Percentiles rank a stretch among this genome's conserved stretches.
Evolutionary conservation across 2,888 invertebrate species (phyloP).

Genomic region (Lochmaea crataegi): DNA sequence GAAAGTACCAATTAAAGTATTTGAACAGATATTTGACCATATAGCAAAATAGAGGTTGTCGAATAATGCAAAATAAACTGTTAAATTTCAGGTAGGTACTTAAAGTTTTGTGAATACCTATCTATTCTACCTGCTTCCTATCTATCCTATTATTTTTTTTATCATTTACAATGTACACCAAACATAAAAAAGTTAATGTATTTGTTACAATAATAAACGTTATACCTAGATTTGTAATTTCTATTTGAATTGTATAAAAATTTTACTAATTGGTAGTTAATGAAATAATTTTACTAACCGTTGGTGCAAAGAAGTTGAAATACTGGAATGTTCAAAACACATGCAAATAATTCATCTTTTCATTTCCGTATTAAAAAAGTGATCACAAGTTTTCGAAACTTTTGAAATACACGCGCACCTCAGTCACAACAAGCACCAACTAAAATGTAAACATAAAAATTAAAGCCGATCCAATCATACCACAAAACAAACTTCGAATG

Average conservation of each 20-base stretch:
- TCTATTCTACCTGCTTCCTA: too few species aligned
- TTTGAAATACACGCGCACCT: conserved; percentile 27
- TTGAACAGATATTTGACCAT: too few species aligned
- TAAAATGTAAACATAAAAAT: conserved; percentile 34
- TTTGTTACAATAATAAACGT: not conserved
- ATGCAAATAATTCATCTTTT: not conserved
- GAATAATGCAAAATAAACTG: too few species aligned
- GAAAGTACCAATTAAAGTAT: too few species aligned
- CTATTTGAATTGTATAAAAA: not conserved
- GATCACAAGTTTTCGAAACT: conserved; percentile 18
- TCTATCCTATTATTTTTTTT: too few species aligned
- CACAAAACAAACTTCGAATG: conserved; percentile 20
- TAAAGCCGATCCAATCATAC: conserved; percentile 18
- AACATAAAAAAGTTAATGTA: not conserved
- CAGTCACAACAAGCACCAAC: conserved; percentile 15
- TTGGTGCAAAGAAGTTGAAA: not conserved
- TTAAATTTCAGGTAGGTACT: too few species aligned
- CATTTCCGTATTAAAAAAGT: not conserved
- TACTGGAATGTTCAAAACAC: not conserved
- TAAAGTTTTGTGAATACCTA: too few species aligned
- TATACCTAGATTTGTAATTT: not conserved
- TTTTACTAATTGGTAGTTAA: not conserved
- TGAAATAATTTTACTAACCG: not conserved
- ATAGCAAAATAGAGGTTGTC: too few species aligned
- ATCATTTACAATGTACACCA: too few species aligned